phyloP scores from a whole-genome alignment of 2,888 invertebrate genomes.

The Hesperia comma region DNA sequence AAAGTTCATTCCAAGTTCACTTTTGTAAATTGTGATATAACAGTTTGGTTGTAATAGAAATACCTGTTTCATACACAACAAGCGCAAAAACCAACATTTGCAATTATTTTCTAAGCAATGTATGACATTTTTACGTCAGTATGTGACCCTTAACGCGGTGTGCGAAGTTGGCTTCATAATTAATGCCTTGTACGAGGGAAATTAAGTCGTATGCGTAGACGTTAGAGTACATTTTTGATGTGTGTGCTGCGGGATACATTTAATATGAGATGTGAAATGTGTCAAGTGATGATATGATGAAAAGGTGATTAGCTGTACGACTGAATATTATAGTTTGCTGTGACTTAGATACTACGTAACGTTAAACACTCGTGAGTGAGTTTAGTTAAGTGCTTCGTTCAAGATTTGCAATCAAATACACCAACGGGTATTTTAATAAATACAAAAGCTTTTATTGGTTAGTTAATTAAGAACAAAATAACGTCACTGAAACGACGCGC shows the following conservation, averaged over 20 bases:
- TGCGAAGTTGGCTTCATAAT: constrained; percentile 38
- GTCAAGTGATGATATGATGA: constrained; percentile 38
- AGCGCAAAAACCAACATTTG: constrained; percentile 11
- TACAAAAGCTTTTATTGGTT: background rate
- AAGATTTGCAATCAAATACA: background rate
- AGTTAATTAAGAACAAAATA: too few species aligned
- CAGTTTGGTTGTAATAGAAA: background rate
- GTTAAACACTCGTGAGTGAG: constrained; percentile 1
- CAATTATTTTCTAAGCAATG: constrained; percentile 37
- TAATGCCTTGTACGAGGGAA: constrained; percentile 35
- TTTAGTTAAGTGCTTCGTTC: background rate
- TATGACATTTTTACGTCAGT: constrained; percentile 37
- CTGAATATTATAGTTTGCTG: constrained; percentile 30
- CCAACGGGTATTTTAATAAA: background rate
- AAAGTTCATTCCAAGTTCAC: background rate
- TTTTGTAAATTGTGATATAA: background rate
- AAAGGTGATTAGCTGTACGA: constrained; percentile 37
- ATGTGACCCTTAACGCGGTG: constrained; percentile 35
- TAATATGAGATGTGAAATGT: constrained; percentile 37
- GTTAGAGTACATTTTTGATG: constrained; percentile 37
- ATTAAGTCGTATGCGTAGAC: constrained; percentile 35
- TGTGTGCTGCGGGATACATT: constrained; percentile 34
- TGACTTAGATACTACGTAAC: constrained; percentile 16
- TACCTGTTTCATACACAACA: constrained; percentile 6
- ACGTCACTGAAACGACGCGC: too few species aligned